phyloP scores from a whole-genome alignment of 2,113 vertebrate genomes.

The Ameiurus melas region DNA sequence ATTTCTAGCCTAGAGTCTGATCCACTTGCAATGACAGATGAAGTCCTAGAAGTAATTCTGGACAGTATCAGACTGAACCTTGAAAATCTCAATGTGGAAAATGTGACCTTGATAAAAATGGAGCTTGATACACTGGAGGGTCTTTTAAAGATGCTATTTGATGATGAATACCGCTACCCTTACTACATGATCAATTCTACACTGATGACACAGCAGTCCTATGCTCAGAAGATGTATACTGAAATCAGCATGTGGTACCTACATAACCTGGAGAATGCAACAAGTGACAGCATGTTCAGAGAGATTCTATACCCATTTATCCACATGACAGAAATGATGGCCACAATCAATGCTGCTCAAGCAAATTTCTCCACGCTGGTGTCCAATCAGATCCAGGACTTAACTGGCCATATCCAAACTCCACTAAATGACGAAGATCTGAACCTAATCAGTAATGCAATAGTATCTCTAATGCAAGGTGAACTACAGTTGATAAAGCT shows the following conservation, averaged over 20 bases:
- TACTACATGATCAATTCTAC: constrained; percentile 54
- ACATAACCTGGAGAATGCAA: constrained; percentile 63
- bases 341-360: constrained; percentile 55
- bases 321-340: constrained; percentile 61
- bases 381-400: constrained; percentile 50
- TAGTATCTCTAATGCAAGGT: constrained; percentile 50
- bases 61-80: constrained; percentile 62
- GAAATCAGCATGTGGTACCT: constrained; percentile 70
- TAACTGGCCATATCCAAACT: constrained; percentile 55
- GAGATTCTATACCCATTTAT: constrained; percentile 60
- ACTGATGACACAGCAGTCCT: constrained; percentile 28
- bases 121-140: constrained; percentile 66
- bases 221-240: constrained; percentile 55
- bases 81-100: constrained; percentile 51
- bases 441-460: constrained; percentile 55
- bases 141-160: constrained; percentile 58
- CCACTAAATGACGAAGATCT: constrained; percentile 62
- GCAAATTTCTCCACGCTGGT: constrained; percentile 58
- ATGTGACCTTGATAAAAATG: constrained; percentile 57
- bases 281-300: constrained; percentile 55
- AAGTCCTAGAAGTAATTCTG: constrained; percentile 55
- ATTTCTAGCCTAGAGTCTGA: constrained; percentile 40
- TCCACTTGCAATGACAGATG: constrained; percentile 36
- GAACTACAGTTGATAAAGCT: constrained; percentile 50
- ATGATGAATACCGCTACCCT: constrained; percentile 48